Conservation (phyloP, 2,888 invertebrate species). For the Zootermopsis nevadensis region DNA sequence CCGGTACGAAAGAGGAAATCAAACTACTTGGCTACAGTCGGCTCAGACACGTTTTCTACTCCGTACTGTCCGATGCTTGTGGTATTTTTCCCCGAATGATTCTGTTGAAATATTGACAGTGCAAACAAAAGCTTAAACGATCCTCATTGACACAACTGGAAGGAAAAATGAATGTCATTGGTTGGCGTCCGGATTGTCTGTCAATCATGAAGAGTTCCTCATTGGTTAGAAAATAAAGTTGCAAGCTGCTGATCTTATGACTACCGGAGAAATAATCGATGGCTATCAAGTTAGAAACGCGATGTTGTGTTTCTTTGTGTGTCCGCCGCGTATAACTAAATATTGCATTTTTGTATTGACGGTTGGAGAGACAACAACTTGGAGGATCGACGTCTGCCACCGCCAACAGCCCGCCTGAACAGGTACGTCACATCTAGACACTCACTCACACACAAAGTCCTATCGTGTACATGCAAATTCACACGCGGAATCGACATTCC, state of each 20-base stretch:
- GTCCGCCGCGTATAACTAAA: slow-evolving; percentile 44
- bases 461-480: too few species aligned
- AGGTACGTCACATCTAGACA: slow-evolving; percentile 17
- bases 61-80: neutral
- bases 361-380: neutral
- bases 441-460: neutral
- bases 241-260: slow-evolving; percentile 40
- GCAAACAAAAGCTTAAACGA: slow-evolving; percentile 39
- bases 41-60: neutral
- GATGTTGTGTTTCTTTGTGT: slow-evolving; percentile 28
- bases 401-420: neutral
- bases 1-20: neutral
- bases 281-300: slow-evolving; percentile 35
- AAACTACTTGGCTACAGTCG: neutral
- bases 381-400: neutral
- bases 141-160: slow-evolving; percentile 42
- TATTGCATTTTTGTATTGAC: slow-evolving; percentile 51
- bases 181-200: slow-evolving; percentile 50
- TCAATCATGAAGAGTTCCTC: slow-evolving; percentile 51
- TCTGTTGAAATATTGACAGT: slow-evolving; percentile 38
- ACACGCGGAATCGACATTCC: too few species aligned
- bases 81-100: slow-evolving; percentile 2
- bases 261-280: slow-evolving; percentile 51
- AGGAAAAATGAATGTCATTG: slow-evolving; percentile 49
- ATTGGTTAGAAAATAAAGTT: slow-evolving; percentile 52